Conservation (phyloP, 2,888 invertebrate species). For the Caenorhabditis uteleia region DNA sequence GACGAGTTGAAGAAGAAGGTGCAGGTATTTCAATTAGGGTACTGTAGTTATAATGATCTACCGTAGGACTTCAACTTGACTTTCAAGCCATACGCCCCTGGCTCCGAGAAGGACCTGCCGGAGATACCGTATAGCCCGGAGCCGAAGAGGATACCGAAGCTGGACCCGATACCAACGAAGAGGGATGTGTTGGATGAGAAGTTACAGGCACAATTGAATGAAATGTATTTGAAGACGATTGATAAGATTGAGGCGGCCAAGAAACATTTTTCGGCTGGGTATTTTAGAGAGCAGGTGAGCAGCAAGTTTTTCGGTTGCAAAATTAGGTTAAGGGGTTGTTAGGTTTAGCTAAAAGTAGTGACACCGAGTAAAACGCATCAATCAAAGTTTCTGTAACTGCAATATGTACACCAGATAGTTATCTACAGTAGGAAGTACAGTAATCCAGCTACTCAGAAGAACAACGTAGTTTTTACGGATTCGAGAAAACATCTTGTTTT, state of each 20-base stretch:
- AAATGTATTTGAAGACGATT: slow-evolving; percentile 11
- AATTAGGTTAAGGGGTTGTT: background rate
- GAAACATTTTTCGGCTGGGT: slow-evolving; percentile 17
- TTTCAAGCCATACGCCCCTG: slow-evolving; percentile 37
- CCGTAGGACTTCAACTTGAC: slow-evolving; percentile 22
- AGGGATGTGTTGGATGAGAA: too few relatives aligned
- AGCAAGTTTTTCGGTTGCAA: background rate
- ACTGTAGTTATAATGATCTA: background rate
- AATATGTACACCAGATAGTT: too few relatives aligned
- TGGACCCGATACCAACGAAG: slow-evolving; percentile 11
- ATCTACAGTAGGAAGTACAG: too few relatives aligned
- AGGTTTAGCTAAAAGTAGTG: too few relatives aligned
- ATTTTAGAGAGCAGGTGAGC: slow-evolving; percentile 15
- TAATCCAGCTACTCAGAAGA: too few relatives aligned
- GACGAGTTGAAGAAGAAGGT: slow-evolving; percentile 36
- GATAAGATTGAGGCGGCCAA: slow-evolving; percentile 22
- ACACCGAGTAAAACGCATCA: too few relatives aligned
- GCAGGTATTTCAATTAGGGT: too few relatives aligned
- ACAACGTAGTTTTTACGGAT: too few relatives aligned
- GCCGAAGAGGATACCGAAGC: slow-evolving; percentile 13
- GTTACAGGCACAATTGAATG: too few relatives aligned
- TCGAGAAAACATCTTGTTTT: too few relatives aligned
- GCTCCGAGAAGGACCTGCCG: slow-evolving; percentile 14
- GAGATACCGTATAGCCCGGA: slow-evolving; percentile 24
- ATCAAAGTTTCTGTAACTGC: too few relatives aligned